A percentile compares a stretch with the other conserved stretches of the same genome.
phyloP scores from a whole-genome alignment of 2,888 invertebrate genomes.

The Macaria liturata region DNA sequence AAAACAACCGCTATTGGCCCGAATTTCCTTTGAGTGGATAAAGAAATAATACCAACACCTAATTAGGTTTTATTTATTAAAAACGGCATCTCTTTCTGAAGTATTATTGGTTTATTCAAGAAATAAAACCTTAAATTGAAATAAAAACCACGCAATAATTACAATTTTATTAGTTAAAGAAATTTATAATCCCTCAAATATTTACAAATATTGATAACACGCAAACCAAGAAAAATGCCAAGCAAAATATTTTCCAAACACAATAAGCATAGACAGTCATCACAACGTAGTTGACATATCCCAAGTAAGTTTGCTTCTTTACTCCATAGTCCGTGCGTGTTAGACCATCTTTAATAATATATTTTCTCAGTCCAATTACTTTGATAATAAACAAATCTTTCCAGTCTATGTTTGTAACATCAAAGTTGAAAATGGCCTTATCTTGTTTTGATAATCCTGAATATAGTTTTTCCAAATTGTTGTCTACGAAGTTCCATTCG shows the following conservation, averaged over 20 bases:
- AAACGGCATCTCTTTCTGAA: no score
- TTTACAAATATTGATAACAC: no score
- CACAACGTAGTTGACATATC: constrained; percentile 8
- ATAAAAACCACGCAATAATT: no score
- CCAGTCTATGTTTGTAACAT: constrained; percentile 8
- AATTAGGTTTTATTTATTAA: no score
- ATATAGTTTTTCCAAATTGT: constrained; percentile 14
- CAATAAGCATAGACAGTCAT: constrained; percentile 11
- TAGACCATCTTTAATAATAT: constrained; percentile 27
- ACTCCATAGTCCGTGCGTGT: constrained; percentile 8
- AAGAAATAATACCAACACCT: no score
- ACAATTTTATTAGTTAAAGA: no score
- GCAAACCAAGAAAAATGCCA: background rate
- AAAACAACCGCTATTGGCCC: no score
- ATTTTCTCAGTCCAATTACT: constrained; percentile 20
- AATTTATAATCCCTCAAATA: no score
- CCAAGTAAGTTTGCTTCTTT: constrained; percentile 7
- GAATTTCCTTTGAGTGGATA: no score
- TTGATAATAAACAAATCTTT: no score
- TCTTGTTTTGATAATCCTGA: constrained; percentile 24
- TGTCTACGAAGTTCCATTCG: constrained; percentile 20
- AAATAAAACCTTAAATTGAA: no score
- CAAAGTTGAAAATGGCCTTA: constrained; percentile 28
- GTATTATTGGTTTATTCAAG: no score
- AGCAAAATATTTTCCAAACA: constrained; percentile 8